A percentile compares a stretch with the other conserved stretches of the same genome.
Evolutionary conservation across 2,797 vertebrate species (phyloP).

Genomic region (Urosaurus nigricauda): DNA sequence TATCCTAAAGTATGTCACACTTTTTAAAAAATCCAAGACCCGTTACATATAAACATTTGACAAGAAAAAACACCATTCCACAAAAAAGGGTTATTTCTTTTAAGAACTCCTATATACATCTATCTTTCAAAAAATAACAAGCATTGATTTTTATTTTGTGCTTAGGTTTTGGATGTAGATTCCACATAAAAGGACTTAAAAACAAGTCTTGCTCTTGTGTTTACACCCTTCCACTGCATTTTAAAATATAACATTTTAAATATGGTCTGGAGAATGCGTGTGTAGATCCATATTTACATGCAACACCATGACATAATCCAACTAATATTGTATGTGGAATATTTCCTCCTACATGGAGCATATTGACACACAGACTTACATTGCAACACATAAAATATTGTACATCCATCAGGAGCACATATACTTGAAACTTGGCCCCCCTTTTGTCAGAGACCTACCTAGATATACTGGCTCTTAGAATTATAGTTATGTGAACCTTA

Average conservation of each 20-base stretch:
- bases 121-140: neutral
- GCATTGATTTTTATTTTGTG: neutral
- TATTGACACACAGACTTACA: neutral
- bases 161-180: neutral
- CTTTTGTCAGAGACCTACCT: neutral
- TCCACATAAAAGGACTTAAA: neutral
- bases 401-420: neutral
- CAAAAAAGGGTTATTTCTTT: neutral
- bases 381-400: neutral
- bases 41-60: neutral
- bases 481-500: neutral
- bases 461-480: neutral
- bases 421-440: neutral
- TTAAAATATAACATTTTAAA: neutral
- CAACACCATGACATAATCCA: neutral
- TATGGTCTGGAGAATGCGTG: neutral
- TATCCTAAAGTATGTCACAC: neutral
- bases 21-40: neutral
- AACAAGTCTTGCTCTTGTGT: neutral
- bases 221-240: neutral
- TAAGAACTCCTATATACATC: neutral
- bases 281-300: neutral
- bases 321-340: neutral
- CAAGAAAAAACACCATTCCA: fast-evolving
- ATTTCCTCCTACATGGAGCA: neutral